Evolutionary conservation across 2,888 invertebrate genomes (phyloP).

Genomic region (Pimpla rufipes): DNA sequence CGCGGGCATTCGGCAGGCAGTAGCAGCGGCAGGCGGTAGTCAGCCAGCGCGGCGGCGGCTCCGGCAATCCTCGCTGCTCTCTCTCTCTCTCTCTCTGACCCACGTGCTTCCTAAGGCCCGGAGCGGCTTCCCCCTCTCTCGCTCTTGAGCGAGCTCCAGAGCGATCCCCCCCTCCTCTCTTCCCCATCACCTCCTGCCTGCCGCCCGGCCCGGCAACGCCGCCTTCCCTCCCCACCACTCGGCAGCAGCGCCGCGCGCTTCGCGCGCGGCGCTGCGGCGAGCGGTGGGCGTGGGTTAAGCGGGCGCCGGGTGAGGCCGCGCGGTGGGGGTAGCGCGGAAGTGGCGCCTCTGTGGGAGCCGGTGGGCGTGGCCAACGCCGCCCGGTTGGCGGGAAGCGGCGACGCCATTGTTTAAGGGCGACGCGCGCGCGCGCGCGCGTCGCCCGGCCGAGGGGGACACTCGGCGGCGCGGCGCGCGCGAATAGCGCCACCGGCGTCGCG

Average conservation of each 20-base stretch:
- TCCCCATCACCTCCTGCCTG: conserved; percentile 4
- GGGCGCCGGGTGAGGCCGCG: conserved; percentile 16
- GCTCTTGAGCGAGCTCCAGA: conserved; percentile 28
- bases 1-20: conserved; percentile 69
- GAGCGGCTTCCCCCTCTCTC: background rate
- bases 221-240: conserved; percentile 52
- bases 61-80: conserved; percentile 50
- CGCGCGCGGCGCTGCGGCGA: conserved; percentile 20
- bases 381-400: conserved; percentile 74
- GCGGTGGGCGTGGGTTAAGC: conserved; percentile 53
- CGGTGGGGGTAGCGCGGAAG: conserved; percentile 56
- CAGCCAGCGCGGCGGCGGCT: conserved; percentile 58
- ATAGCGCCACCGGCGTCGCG: conserved; percentile 66
- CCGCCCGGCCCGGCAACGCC: conserved; percentile 58
- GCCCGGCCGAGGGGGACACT: background rate
- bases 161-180: conserved; percentile 16
- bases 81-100: conserved; percentile 53
- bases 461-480: conserved; percentile 71
- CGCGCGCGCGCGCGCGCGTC: conserved; percentile 33
- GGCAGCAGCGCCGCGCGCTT: conserved; percentile 57
- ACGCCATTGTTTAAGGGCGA: conserved; percentile 77
- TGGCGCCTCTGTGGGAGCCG: conserved; percentile 62
- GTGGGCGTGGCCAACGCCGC: conserved; percentile 71
- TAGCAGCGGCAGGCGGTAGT: conserved; percentile 67
- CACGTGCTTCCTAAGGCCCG: conserved; percentile 16